A percentile compares a stretch with the other conserved stretches of the same genome.
Evolutionary conservation across 1,140 invertebrate species (phyloP).

Genomic region (Trichonephila clavipes): DNA sequence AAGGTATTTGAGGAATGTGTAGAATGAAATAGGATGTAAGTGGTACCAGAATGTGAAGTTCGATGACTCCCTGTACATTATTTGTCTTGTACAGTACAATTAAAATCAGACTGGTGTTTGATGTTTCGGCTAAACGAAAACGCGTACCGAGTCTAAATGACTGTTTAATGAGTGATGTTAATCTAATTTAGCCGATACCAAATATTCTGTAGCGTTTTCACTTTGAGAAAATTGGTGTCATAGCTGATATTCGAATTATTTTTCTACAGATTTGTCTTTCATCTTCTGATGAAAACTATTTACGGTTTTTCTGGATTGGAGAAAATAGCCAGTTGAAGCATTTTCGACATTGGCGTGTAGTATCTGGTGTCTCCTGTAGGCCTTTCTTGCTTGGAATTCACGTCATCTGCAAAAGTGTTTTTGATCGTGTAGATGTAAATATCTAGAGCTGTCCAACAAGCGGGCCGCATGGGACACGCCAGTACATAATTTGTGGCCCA

Average conservation of each 20-base stretch:
- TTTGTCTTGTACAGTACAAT: conserved; percentile 78
- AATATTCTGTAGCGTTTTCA: conserved; percentile 78
- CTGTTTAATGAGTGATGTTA: conserved; percentile 43
- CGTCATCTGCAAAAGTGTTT: conserved; percentile 42
- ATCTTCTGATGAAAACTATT: conserved; percentile 66
- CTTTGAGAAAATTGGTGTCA: conserved; percentile 41
- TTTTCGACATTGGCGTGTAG: conserved; percentile 17
- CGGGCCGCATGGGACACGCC: too few relatives aligned
- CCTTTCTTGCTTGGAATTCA: conserved; percentile 43
- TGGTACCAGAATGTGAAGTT: conserved; percentile 77
- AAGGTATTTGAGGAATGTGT: conserved; percentile 79
- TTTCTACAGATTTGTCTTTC: conserved; percentile 74
- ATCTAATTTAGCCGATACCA: conserved; percentile 74
- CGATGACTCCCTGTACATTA: conserved; percentile 78
- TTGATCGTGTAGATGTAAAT: background rate
- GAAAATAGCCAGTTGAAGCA: conserved; percentile 11
- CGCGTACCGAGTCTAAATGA: conserved; percentile 45
- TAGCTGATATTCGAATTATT: conserved; percentile 74
- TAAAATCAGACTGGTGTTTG: conserved; percentile 70
- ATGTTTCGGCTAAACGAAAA: conserved; percentile 51
- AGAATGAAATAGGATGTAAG: conserved; percentile 78
- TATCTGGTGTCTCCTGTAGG: too few relatives aligned
- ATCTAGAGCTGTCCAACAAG: too few relatives aligned
- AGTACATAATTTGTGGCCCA: too few relatives aligned
- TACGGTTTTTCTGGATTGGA: conserved; percentile 58